These are phyloP conservation scores for Bombyx huttoni DNA, from an alignment of 2,888 invertebrate genomes.

Conservation along the genomic window DNA sequence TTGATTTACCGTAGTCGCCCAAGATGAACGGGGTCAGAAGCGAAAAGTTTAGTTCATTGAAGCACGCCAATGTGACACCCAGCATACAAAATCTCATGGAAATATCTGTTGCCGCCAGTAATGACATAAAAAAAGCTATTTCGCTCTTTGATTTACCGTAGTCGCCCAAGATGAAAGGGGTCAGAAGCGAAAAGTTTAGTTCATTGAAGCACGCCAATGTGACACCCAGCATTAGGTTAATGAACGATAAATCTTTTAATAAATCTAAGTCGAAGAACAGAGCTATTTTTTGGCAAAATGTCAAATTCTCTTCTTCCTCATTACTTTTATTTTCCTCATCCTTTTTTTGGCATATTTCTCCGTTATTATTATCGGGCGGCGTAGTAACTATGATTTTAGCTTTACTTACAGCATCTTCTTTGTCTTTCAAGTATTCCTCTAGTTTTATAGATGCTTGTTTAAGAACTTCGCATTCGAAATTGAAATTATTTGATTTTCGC, in stretches of 20 bases:
- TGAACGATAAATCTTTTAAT: conserved; percentile 77
- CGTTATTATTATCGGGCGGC: conserved; percentile 37
- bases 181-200: conserved; percentile 80
- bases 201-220: conserved; percentile 81
- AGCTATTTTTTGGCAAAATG: conserved; percentile 69
- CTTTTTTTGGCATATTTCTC: conserved; percentile 32
- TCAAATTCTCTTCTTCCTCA: conserved; percentile 36
- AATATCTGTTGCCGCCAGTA: conserved; percentile 77
- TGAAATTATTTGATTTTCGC: conserved; percentile 70
- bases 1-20: conserved; percentile 75
- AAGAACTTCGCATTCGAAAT: conserved; percentile 72
- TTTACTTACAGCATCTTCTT: conserved; percentile 34
- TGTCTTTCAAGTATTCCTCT: conserved; percentile 60
- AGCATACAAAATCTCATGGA: conserved; percentile 76
- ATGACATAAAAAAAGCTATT: conserved; percentile 79
- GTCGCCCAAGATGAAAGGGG: conserved; percentile 80
- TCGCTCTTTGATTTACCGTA: conserved; percentile 73
- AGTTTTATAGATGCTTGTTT: conserved; percentile 69
- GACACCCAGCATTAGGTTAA: conserved; percentile 79
- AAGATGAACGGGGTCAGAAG: conserved; percentile 81
- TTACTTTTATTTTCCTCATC: conserved; percentile 18
- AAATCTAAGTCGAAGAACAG: conserved; percentile 81
- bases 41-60: conserved; percentile 81
- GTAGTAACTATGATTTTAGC: conserved; percentile 39
- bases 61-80: conserved; percentile 80